Evolutionary conservation across 2,888 invertebrate genomes (phyloP).

Genomic region (Agrochola circellaris): DNA sequence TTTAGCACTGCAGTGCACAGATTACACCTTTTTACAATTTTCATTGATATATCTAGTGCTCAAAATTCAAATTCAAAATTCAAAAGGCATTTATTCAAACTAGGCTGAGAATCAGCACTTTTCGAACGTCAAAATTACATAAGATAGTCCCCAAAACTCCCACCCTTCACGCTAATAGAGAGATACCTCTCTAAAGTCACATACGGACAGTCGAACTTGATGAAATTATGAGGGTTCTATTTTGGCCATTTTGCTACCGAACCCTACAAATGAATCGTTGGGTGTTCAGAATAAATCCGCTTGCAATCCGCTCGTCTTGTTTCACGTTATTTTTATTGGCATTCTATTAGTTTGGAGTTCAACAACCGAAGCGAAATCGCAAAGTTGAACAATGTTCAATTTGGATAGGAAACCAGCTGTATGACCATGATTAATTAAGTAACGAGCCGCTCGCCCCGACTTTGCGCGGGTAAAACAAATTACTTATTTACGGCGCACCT

Average conservation of each 20-base stretch:
- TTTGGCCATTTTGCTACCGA: not conserved
- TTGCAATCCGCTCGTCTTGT: conserved; percentile 26
- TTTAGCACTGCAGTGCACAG: not conserved
- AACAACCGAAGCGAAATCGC: not conserved
- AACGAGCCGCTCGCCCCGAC: too few relatives aligned
- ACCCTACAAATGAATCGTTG: not conserved
- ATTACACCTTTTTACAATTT: not conserved
- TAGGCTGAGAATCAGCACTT: too few relatives aligned
- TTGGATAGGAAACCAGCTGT: not conserved
- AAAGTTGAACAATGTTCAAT: not conserved
- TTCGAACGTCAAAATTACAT: too few relatives aligned
- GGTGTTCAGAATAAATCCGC: conserved; percentile 20
- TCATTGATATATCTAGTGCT: too few relatives aligned
- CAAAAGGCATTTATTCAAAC: too few relatives aligned
- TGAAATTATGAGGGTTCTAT: not conserved
- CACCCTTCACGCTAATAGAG: too few relatives aligned
- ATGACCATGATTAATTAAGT: not conserved
- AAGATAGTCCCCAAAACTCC: too few relatives aligned
- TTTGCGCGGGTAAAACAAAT: too few relatives aligned
- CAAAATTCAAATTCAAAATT: too few relatives aligned
- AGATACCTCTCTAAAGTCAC: too few relatives aligned
- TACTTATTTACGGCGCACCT: too few relatives aligned
- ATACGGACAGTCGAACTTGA: too few relatives aligned
- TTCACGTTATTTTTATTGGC: conserved; percentile 13
- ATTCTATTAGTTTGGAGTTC: not conserved